Base-by-base conservation (phyloP, 1,140 invertebrate genomes). In the Drosophila grimshawi region DNA sequence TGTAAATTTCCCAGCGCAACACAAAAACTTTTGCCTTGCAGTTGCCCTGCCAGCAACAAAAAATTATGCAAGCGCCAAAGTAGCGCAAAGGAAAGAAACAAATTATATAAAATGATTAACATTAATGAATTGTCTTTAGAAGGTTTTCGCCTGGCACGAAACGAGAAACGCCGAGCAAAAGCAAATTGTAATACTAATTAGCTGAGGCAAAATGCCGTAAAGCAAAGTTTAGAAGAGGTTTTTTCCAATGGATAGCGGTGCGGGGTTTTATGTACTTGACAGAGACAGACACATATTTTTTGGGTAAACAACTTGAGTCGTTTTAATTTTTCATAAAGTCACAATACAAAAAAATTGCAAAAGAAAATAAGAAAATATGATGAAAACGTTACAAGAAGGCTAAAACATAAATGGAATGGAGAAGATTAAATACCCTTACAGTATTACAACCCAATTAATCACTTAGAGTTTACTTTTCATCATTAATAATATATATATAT, bases 161-260 rank as follows among this genome's bases (percentile, higher is more conserved):
- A 74, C 55, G 74, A 80, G 39, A 80, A 75, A 77, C 57, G 52
- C 35, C 59, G 60, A 65, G 53, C 64, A 89, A 81, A 73, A 63
- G 78, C 76, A 88, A 91, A 89, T 91, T 88, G 88, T 81, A 91
- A 91, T 88, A 82, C 88, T 91, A 91, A 91, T 91, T 91, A 91
- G 83, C 81, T 66, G 65, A 81, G 52, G 78, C 71, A 76, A 69
- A 79, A 79, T 60, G 62, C 66, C 60, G 71, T 63, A 68, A 78
- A 70, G 65, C 68, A 72, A 80, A 85, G 78, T 72, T 78, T 88
- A 69, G 67, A 64, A 75, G 80, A 82, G 77, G 70, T 82, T 86
- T 60, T 86, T 56, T 60, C 53, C 37, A 52, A 57, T 43, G 45
- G 10, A 45, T 45, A 8, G 32, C 35, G 45, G 52, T 49, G 39